Conservation (phyloP, 2,113 vertebrate species). For the Perccottus glenii region DNA sequence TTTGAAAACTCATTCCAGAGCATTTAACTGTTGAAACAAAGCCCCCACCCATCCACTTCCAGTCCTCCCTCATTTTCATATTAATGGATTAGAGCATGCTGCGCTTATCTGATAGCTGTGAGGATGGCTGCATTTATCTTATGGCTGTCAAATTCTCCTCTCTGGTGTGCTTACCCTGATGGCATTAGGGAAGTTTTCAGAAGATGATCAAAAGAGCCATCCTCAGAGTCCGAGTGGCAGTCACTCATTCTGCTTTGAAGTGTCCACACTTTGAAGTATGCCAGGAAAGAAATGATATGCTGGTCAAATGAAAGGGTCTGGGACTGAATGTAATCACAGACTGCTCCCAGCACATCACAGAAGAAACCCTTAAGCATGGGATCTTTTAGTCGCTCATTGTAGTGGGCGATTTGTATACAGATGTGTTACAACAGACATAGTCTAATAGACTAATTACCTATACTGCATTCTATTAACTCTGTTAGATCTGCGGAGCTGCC, state of each 20-base stretch:
- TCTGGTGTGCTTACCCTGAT: constrained; percentile 60
- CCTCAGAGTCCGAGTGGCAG: constrained; percentile 72
- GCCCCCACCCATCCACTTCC: constrained; percentile 44
- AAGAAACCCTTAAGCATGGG: constrained; percentile 58
- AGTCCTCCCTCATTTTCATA: constrained; percentile 71
- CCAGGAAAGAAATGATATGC: constrained; percentile 69
- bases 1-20: constrained; percentile 51
- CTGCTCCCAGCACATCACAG: constrained; percentile 66
- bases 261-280: constrained; percentile 71
- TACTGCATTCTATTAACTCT: constrained; percentile 54
- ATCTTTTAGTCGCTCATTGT: constrained; percentile 54
- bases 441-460: constrained; percentile 71
- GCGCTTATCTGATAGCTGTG: constrained; percentile 75
- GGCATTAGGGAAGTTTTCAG: constrained; percentile 68
- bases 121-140: constrained; percentile 77
- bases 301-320: constrained; percentile 72
- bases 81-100: constrained; percentile 73
- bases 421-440: constrained; percentile 52
- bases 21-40: constrained; percentile 52
- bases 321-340: constrained; percentile 70
- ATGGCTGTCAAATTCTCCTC: constrained; percentile 73
- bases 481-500: constrained; percentile 45
- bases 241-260: constrained; percentile 73
- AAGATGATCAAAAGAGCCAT: constrained; percentile 76
- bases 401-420: constrained; percentile 58